Percentiles rank a stretch among this genome's conserved stretches.
Conservation (phyloP, 2,888 invertebrate species). For the Subacronicta megacephala region DNA sequence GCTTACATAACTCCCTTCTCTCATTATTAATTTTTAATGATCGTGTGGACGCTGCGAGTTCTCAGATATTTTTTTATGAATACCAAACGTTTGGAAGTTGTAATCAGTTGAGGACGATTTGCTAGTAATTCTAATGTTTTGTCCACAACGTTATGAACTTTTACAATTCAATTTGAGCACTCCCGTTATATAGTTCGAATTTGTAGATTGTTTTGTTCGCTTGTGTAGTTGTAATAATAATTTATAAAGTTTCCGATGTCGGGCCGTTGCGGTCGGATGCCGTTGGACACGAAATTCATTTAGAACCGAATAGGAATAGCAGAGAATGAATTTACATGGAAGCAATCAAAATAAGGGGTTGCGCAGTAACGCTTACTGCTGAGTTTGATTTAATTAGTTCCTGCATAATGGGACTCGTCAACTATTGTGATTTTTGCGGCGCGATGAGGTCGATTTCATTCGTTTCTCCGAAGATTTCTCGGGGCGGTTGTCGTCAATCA, state of each 20-base stretch:
- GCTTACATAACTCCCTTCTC: constrained; percentile 52
- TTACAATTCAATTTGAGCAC: constrained; percentile 73
- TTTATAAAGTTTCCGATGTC: constrained; percentile 79
- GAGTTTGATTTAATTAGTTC: constrained; percentile 79
- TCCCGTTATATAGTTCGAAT: constrained; percentile 72
- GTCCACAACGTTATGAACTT: constrained; percentile 67
- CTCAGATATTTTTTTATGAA: constrained; percentile 35
- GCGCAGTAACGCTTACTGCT: constrained; percentile 68
- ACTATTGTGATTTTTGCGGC: constrained; percentile 67
- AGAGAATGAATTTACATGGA: constrained; percentile 77
- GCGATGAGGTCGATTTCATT: constrained; percentile 40
- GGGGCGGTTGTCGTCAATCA: constrained; percentile 43
- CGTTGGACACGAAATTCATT: constrained; percentile 78
- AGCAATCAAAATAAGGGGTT: constrained; percentile 81
- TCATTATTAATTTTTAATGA: constrained; percentile 43
- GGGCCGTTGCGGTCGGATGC: constrained; percentile 70
- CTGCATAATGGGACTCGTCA: constrained; percentile 71
- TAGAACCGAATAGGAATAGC: constrained; percentile 77
- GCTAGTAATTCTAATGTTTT: constrained; percentile 62
- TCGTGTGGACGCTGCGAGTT: constrained; percentile 22
- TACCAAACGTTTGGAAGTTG: constrained; percentile 30
- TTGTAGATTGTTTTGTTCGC: constrained; percentile 76
- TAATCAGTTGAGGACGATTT: constrained; percentile 41
- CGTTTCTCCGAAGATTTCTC: constrained; percentile 12
- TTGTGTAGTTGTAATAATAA: constrained; percentile 73